Evolutionary conservation across 1,140 invertebrate species (phyloP), one percentile per base, ranked within the genome.

Genomic region (Halesus radiatus): DNA sequence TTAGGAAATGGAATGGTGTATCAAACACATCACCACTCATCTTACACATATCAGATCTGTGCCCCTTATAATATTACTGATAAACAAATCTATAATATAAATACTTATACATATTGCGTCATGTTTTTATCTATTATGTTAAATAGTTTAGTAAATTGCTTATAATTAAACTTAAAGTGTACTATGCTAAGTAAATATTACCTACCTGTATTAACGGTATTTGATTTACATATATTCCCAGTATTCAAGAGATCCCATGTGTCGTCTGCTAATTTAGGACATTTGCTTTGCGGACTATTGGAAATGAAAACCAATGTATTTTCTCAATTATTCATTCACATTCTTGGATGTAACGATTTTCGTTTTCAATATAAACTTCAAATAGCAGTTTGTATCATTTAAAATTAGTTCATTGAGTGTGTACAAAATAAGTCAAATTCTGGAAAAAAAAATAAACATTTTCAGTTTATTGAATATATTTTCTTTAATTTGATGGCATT

Each of bases 21-120:
- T 85, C 86, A 89, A 86, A 89, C 88, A 89, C 37, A 90, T 88
- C 88, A 85, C 89, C 89, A 88, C 88, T 86, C 87, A 89, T 89
- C 88, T 88, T 89, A 89, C 37, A 90, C 89, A 90, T 90, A 90
- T 90, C 89, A 90, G 89, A 88, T 89, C 88, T 90, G 89, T 90
- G 89, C 89, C 89, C 89, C 89, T 90, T 89, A 89, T 83, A 83
- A 83, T 83, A 80, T 83, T 83, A 83, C 75, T 81, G 77, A 81
- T 78, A 79, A 83, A 83, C 62, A 81, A 76, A 79, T 81, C 73
- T 89, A 89, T 88, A 86, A 85, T 88, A 88, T 87, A 86, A 85
- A 87, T 84, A 88, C 88, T 88, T 86, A 82, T 84, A 79, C 75
- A 80, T 82, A 82, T 84, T 81, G 78, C 81, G 83, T 82, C 83